Percentiles rank a stretch among this genome's conserved stretches.
phyloP scores from a whole-genome alignment of 30 jellyfish, hydroid and myxozoan species.

The Hydractinia echinata region DNA sequence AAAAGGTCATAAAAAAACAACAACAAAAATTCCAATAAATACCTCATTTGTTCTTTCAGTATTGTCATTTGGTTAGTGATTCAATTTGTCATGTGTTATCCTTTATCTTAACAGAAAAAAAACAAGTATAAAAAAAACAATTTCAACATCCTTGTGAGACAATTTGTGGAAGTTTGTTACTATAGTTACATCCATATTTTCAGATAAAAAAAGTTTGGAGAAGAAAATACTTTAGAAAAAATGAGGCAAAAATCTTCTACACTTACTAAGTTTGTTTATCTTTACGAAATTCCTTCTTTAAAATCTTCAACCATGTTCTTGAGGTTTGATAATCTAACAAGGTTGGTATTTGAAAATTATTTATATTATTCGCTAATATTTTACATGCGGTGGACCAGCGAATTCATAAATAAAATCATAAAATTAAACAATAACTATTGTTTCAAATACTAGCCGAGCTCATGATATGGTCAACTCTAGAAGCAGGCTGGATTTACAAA shows the following conservation, averaged over 20 bases:
- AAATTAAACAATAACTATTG: too few species aligned
- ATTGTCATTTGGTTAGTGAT: slow-evolving; percentile 51
- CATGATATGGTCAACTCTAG: neutral
- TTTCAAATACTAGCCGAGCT: neutral
- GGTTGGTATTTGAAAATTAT: too few species aligned
- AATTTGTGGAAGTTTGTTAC: neutral
- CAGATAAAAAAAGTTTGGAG: neutral
- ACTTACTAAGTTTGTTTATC: slow-evolving; percentile 70
- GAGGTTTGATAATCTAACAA: slow-evolving; percentile 52
- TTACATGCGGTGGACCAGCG: too few species aligned
- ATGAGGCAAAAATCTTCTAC: neutral
- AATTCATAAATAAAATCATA: too few species aligned
- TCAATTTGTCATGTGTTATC: slow-evolving; percentile 71
- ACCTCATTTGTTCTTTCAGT: slow-evolving; percentile 76
- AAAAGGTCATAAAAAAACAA: neutral
- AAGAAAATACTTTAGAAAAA: neutral
- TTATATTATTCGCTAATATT: too few species aligned
- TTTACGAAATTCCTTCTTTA: slow-evolving; percentile 58
- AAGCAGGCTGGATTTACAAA: too few species aligned
- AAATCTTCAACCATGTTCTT: slow-evolving; percentile 52
- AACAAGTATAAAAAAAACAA: neutral
- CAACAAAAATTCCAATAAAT: too few species aligned
- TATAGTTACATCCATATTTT: neutral
- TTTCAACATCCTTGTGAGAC: neutral
- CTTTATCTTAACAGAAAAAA: slow-evolving; percentile 38